Conservation (phyloP, 2,113 vertebrate genomes). For the Notiomystis cincta region DNA sequence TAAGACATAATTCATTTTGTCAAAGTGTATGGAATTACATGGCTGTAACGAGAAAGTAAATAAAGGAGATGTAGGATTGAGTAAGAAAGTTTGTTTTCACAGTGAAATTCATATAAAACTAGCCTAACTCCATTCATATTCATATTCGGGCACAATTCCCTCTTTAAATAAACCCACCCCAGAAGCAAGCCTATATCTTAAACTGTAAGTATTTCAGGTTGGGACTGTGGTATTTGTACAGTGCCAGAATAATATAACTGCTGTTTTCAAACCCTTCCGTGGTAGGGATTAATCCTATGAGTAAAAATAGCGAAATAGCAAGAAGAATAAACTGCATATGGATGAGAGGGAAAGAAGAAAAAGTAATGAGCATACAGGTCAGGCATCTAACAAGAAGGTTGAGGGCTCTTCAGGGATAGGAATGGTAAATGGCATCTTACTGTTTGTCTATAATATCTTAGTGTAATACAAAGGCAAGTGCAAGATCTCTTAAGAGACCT, state of each 20-base stretch:
- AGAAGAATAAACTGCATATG: neutral
- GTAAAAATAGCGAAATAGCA: neutral
- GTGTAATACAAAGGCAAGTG: neutral
- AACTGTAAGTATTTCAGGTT: neutral
- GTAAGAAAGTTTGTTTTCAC: neutral
- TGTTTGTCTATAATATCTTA: neutral
- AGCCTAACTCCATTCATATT: neutral
- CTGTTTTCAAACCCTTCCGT: neutral
- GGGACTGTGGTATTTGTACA: slow-evolving; percentile 15
- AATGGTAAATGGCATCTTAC: slow-evolving; percentile 35
- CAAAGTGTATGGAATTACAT: slow-evolving; percentile 12
- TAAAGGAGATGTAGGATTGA: neutral
- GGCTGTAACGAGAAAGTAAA: slow-evolving; percentile 24
- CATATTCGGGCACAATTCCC: neutral
- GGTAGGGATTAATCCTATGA: neutral
- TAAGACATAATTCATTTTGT: slow-evolving; percentile 39
- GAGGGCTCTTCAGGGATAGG: slow-evolving; percentile 10
- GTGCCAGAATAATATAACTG: neutral
- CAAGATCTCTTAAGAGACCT: neutral
- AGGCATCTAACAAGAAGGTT: slow-evolving; percentile 9
- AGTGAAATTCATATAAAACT: neutral
- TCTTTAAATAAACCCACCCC: slow-evolving; percentile 20
- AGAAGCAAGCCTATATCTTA: neutral
- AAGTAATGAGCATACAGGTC: neutral
- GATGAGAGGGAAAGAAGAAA: neutral